Base-by-base conservation (phyloP, 2,888 invertebrate genomes). In the Cerceris ruficornis region DNA sequence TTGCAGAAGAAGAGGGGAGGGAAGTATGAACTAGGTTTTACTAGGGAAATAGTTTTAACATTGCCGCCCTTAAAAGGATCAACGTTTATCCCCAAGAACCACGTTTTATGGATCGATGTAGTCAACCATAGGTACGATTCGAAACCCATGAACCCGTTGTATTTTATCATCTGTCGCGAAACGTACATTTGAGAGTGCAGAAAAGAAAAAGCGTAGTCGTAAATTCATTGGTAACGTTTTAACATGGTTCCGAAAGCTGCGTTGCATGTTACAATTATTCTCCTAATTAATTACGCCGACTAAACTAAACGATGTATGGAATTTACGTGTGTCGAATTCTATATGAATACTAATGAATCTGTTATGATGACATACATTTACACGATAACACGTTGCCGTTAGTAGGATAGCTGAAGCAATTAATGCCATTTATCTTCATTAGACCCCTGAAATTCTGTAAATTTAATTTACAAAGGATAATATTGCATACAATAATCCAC, bases 201-300 rank as follows among this genome's bases (percentile, higher is more conserved):
- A 28, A 28, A 28, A 28, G 28, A 28, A 28, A 28, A 28, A 28
- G 28, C 28, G 1, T 28, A 28, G 28, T 28, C 28, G 28, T 28
- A 28, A 28, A 28, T 28, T 28, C 28, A 28, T 28, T 28, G 28
- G 28, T 28, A 28, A 2, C 28, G 28, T 28, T 28, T 28, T 28
- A 28, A 28, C 28, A 28, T 28, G 11, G 8, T 11, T 46, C 50
- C 11, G 9, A 11, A n/a, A n/a, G 9, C 62, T 67, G 68, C 70
- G 70, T 77, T 66, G 65, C 62, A 55, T 79, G 68, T 64, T 62
- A 77, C 70, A 77, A 77, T 77, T 77, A 60, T 62, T 59, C 54
- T 70, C 61, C 70, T 77, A 77, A 77, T 77, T 77, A 77, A 77
- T 77, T 77, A 76, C 61, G 61, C 50, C 77, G 62, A 77, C 70